These are phyloP conservation scores for Melanchra persicariae DNA, from an alignment of 2,888 invertebrate species.

Conservation along the genomic window DNA sequence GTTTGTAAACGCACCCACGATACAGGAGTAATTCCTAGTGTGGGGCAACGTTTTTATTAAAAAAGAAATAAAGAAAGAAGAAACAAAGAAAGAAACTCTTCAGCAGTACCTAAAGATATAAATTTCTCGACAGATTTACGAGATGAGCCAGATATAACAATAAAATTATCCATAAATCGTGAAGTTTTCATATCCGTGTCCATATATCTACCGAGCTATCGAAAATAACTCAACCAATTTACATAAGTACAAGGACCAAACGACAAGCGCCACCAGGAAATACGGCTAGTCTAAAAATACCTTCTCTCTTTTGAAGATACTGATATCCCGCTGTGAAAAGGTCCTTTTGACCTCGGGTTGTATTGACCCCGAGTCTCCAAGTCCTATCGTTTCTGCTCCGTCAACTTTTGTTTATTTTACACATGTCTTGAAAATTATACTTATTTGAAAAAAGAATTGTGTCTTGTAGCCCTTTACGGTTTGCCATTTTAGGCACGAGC, in stretches of 20 bases:
- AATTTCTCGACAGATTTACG: slow-evolving; percentile 11
- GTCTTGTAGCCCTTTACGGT: slow-evolving; percentile 21
- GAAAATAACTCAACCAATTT: slow-evolving; percentile 30
- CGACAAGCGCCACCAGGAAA: slow-evolving; percentile 11
- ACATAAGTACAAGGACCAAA: slow-evolving; percentile 30
- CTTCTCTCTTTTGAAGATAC: slow-evolving; percentile 40
- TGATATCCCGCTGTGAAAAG: slow-evolving; percentile 58
- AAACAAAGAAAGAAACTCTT: no score
- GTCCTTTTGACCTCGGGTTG: slow-evolving; percentile 57
- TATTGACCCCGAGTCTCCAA: slow-evolving; percentile 41
- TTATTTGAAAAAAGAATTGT: slow-evolving; percentile 21
- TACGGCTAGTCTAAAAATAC: slow-evolving; percentile 27
- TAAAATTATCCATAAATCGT: slow-evolving; percentile 13
- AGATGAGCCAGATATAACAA: not conserved
- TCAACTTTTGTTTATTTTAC: slow-evolving; percentile 53
- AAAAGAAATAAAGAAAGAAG: no score
- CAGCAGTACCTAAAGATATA: no score
- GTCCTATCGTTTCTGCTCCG: slow-evolving; percentile 31
- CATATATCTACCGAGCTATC: slow-evolving; percentile 5
- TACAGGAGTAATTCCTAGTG: no score
- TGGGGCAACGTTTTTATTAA: no score
- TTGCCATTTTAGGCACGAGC: slow-evolving; percentile 40
- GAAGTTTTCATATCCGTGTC: not conserved
- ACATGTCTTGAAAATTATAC: slow-evolving; percentile 6
- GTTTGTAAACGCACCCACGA: no score